Base-by-base conservation (phyloP, 2,113 vertebrate genomes). In the Telmatochromis sp. region DNA sequence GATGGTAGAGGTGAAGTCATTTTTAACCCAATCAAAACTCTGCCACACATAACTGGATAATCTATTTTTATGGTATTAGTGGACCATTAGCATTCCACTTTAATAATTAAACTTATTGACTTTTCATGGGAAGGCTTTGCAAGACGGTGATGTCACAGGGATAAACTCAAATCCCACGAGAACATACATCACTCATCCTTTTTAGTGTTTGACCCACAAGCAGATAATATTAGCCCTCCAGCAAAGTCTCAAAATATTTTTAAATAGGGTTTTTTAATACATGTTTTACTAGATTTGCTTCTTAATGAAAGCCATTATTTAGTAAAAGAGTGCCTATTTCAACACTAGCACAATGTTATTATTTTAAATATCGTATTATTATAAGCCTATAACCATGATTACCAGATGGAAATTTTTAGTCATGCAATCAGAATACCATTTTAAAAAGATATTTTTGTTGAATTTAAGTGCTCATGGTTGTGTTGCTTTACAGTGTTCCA, bases 141-240 rank as follows among this genome's bases (percentile, higher is more conserved):
- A 51, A 63, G 71, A 80, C 12, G 10, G 14, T 88, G 68, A 94
- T 81, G 89, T 92, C 90, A 78, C 73, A 88, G 65, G 85, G 84
- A 83, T 81, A 45, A 82, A 17, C 21, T 9, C 26, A 86, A 83
- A 92, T 87, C 88, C 73, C 88, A 57, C 4, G n/a, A 80, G 84
- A 42, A n/a, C 23, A 19, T 86, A 35, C 35, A 63, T 87, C 14
- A 3, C 12, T 87, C 28, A 53, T n/a, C 23, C 75, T 85, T 83
- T 86, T 37, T 31, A 78, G 87, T 79, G 53, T 79, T 83, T 42
- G 51, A 26, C 15, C 37, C 23, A 21, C 40, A 17, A 80, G 65
- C 55, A 83, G 73, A 87, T 53, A 37, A 60, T n/a, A 51, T 88
- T 47, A 82, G 23, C 35, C 8, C 11, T 33, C 10, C 53, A 19